Base-by-base conservation (phyloP, 2,797 vertebrate genomes). In the Hoplostethus mediterraneus region DNA sequence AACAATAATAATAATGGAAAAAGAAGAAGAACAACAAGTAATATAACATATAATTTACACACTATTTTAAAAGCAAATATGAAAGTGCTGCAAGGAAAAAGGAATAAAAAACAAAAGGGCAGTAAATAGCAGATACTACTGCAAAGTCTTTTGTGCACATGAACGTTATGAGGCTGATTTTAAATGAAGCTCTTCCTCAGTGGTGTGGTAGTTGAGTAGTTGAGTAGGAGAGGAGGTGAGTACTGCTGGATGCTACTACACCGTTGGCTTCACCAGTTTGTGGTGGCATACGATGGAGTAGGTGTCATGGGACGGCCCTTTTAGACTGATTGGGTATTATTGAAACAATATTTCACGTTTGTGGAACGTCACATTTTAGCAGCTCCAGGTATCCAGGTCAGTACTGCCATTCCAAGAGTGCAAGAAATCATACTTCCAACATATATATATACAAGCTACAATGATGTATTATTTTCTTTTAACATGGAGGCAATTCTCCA, bases 1-100 rank as follows among this genome's bases (percentile, higher is more conserved):
- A 85, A 87, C 84, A 84, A 89, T 83, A 82, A 87, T 79, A 42
- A 71, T 3, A 12, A 60, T 3, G n/a, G 80, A 12, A 3, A 12
- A 3, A 49, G 25, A 59, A 42, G 55, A 54, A 40, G n/a, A 40
- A 11, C 49, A 28, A 8, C 36, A 36, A 36, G 21, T 21, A 33
- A 33, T 33, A 33, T 5, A 4, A 5, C 5, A 5, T 40, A 48
- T 31, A 11, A 11, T 42, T 25, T 1, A 42, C 44, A 49, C 11
- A 0, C 2, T 62, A 54, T 63, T 36, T 48, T 45, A 1, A 73
- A 70, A 59, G 42, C 12, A 67, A 71, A 63, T 42, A 42, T 9
- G 3, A 42, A 12, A 12, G 9, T 42, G 10, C 48, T 51, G 25
- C 42, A 48, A 70, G 25, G 25, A 38, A 33, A 25, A 73, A 63